A percentile compares a stretch with the other conserved stretches of the same genome.
These are phyloP conservation scores for Carollia perspicillata DNA, from an alignment of 2,113 vertebrate genomes.

Conservation along the genomic window DNA sequence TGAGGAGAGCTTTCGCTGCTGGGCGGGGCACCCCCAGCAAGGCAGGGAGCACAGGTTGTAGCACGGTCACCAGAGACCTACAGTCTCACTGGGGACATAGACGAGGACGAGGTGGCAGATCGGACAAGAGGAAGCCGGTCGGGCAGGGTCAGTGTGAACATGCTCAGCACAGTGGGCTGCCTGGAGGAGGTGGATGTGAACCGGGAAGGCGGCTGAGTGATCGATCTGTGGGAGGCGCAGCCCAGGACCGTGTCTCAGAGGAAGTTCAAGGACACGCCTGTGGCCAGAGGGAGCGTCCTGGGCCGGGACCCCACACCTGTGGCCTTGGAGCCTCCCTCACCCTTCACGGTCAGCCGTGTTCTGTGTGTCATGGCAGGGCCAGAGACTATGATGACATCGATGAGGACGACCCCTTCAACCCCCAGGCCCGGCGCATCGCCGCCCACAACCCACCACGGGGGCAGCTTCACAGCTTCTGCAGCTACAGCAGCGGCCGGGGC, in stretches of 20 bases:
- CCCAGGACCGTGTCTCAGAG: not conserved
- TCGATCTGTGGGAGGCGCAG: too few species aligned
- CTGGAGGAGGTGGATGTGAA: not conserved
- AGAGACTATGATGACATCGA: constrained; percentile 93
- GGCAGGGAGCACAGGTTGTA: not conserved
- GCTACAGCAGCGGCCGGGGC: constrained; percentile 96
- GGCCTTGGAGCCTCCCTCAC: not conserved
- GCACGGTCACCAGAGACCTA: not conserved
- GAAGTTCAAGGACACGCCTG: not conserved
- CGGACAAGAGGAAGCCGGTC: not conserved
- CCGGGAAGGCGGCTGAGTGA: not conserved
- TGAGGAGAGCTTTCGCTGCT: not conserved
- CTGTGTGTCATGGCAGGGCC: constrained; percentile 79
- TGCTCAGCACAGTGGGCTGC: not conserved
- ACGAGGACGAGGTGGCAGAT: not conserved
- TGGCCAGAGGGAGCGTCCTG: not conserved
- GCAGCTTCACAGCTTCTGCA: constrained; percentile 95
- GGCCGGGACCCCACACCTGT: accelerated
- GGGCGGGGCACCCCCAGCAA: not conserved
- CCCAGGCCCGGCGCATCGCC: constrained; percentile 85
- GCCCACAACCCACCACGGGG: constrained; percentile 83
- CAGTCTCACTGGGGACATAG: not conserved
- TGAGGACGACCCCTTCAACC: constrained; percentile 95
- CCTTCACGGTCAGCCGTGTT: accelerated
- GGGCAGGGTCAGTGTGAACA: accelerated